Evolutionary conservation across 1,140 invertebrate genomes (phyloP).

Genomic region (Hormaphis cornu): DNA sequence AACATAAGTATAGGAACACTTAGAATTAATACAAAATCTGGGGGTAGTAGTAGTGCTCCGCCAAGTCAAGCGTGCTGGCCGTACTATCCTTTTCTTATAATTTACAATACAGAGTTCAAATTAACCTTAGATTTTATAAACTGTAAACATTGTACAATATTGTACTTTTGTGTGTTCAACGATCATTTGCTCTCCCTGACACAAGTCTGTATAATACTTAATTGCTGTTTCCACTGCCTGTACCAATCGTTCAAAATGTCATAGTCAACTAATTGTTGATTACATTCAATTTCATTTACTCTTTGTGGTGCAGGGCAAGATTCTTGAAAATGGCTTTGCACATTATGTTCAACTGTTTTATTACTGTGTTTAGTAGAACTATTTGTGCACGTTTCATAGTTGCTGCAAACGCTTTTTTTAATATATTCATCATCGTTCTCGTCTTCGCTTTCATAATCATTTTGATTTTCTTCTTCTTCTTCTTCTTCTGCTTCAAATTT

Average conservation of each 20-base stretch:
- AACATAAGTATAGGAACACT: neutral
- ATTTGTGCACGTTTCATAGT: no score
- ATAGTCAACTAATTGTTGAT: neutral
- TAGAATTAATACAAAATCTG: neutral
- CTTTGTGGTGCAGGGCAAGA: neutral
- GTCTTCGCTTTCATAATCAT: neutral
- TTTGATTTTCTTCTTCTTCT: neutral
- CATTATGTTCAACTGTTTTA: neutral
- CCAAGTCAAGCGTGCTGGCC: no score
- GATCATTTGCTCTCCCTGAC: neutral
- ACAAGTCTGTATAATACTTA: neutral
- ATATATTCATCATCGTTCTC: neutral
- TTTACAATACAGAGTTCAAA: neutral
- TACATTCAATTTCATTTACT: neutral
- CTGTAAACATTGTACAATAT: no score
- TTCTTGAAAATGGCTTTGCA: neutral
- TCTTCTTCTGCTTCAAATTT: neutral
- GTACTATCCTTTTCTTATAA: no score
- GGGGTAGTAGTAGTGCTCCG: no score
- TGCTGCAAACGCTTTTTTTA: neutral
- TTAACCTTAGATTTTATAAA: neutral
- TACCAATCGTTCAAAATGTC: slow-evolving; percentile 10
- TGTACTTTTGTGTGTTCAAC: neutral
- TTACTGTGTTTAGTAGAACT: neutral
- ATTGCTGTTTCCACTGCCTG: neutral